Conservation (phyloP, 2,113 vertebrate genomes). For the Arenaria interpres region DNA sequence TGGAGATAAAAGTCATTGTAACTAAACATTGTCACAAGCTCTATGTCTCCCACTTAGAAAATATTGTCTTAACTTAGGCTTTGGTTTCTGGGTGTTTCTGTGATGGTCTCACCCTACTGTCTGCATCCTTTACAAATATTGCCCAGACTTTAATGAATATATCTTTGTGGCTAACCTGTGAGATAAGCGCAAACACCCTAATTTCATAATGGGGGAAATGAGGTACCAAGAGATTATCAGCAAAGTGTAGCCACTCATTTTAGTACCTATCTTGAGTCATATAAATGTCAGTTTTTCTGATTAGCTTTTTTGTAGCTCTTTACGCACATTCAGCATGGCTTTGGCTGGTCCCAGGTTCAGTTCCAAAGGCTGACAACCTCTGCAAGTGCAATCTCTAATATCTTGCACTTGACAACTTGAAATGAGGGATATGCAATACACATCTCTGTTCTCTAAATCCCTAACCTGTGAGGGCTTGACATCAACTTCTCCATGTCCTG, state of each 20-base stretch:
- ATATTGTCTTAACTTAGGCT: constrained; percentile 33
- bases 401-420: neutral
- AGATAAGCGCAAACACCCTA: neutral
- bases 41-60: constrained; percentile 31
- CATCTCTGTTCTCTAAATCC: neutral
- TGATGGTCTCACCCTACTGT: neutral
- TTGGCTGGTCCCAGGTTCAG: neutral
- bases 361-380: neutral
- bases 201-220: neutral
- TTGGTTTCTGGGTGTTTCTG: constrained; percentile 19
- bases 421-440: neutral
- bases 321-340: neutral
- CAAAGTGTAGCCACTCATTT: neutral
- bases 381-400: neutral
- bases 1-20: constrained; percentile 48
- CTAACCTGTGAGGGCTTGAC: neutral
- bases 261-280: neutral
- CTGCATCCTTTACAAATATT: neutral
- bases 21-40: constrained; percentile 45
- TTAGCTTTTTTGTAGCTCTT: neutral
- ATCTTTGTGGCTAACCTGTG: neutral
- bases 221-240: neutral
- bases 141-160: neutral
- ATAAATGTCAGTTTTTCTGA: neutral
- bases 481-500: neutral